A percentile compares a stretch with the other conserved stretches of the same genome.
Conservation (phyloP, 2,888 invertebrate species). For the Peribatodes rhomboidaria region DNA sequence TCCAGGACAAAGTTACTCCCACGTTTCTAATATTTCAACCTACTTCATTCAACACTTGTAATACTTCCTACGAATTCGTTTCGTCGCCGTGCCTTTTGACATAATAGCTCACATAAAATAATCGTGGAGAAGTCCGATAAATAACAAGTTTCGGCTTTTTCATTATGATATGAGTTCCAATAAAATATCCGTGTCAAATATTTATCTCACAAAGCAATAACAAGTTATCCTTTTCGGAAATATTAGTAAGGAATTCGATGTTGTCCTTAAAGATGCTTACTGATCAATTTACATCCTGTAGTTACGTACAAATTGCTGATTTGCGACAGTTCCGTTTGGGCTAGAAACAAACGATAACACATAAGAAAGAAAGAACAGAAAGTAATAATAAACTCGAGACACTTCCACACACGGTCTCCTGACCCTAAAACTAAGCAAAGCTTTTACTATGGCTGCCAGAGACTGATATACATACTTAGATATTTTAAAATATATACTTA, state of each 20-base stretch:
- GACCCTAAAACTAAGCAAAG: too few species aligned
- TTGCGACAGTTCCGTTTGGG: too few species aligned
- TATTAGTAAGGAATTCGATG: neutral
- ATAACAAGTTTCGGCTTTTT: neutral
- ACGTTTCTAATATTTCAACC: conserved; percentile 1
- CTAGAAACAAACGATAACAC: too few species aligned
- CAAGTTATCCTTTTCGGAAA: neutral
- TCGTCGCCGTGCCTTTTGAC: neutral
- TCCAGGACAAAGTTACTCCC: neutral
- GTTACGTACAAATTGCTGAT: neutral
- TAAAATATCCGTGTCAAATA: neutral
- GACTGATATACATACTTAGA: too few species aligned
- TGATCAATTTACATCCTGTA: too few species aligned
- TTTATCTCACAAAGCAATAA: neutral
- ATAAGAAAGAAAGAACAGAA: too few species aligned
- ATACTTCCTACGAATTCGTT: neutral
- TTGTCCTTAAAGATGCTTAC: neutral
- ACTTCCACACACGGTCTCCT: too few species aligned
- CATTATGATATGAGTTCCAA: neutral
- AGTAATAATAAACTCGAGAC: too few species aligned
- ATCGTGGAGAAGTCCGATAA: too few species aligned
- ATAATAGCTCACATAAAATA: neutral
- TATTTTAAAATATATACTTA: too few species aligned
- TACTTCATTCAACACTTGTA: too few species aligned
- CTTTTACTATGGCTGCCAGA: too few species aligned